These are phyloP conservation scores for Axis porcinus DNA, from an alignment of 2,113 vertebrate species.

Conservation along the genomic window DNA sequence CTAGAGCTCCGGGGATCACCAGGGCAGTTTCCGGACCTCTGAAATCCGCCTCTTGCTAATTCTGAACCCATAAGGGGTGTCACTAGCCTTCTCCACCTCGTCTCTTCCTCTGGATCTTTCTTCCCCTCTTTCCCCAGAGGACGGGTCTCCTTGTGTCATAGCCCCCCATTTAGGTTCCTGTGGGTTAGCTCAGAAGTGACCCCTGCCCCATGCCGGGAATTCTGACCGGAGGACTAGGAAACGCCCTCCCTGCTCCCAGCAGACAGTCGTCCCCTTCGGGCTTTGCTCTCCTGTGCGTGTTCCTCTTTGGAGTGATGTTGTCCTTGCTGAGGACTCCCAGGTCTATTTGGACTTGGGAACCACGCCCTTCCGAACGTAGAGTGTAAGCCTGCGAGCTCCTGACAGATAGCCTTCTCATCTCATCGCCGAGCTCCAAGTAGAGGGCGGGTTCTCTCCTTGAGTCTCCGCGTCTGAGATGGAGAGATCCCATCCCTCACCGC, in stretches of 20 bases:
- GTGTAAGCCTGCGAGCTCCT: fast-evolving
- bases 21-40: fast-evolving
- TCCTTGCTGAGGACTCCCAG: not conserved
- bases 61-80: fast-evolving
- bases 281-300: fast-evolving
- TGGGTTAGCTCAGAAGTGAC: not conserved
- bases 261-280: fast-evolving
- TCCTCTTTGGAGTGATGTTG: not conserved
- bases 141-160: not conserved
- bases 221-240: not conserved
- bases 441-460: fast-evolving
- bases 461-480: not conserved
- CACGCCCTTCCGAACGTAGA: too few relatives aligned
- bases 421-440: not conserved
- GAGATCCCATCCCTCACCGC: not conserved
- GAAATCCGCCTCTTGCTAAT: fast-evolving
- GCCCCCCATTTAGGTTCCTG: not conserved
- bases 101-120: not conserved
- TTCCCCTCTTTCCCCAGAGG: not conserved
- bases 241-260: not conserved
- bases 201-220: fast-evolving
- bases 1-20: not conserved
- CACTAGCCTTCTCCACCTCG: fast-evolving
- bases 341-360: not conserved
- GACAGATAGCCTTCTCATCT: not conserved